A percentile compares a stretch with the other conserved stretches of the same genome.
Conservation (phyloP, 2,888 invertebrate species). For the Phortica okadai region DNA sequence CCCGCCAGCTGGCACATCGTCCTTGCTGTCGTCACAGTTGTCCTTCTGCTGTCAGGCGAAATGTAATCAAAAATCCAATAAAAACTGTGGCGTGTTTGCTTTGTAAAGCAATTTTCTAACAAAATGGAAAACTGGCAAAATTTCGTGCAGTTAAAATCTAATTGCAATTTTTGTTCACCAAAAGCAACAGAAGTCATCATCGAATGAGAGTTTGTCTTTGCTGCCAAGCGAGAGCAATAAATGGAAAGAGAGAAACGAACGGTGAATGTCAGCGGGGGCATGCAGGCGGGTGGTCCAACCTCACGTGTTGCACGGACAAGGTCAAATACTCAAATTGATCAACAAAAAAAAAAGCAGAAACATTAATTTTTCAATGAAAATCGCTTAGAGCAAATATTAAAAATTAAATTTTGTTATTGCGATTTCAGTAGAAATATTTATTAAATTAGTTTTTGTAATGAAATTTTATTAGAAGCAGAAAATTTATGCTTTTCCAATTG, state of each 20-base stretch:
- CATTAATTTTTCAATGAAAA: background rate
- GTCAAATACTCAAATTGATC: conserved; percentile 22
- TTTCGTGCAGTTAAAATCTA: conserved; percentile 50
- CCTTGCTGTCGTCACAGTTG: background rate
- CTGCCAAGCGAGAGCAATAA: too few relatives aligned
- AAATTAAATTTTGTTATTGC: too few relatives aligned
- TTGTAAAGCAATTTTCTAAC: conserved; percentile 37
- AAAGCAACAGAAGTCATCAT: conserved; percentile 5
- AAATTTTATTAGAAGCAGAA: too few relatives aligned
- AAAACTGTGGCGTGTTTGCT: conserved; percentile 46
- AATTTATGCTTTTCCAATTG: too few relatives aligned
- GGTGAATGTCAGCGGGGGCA: too few relatives aligned
- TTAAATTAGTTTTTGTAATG: too few relatives aligned
- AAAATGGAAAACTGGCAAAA: conserved; percentile 39
- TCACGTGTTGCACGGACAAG: conserved; percentile 22
- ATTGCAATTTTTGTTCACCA: conserved; percentile 51
- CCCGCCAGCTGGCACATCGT: too few relatives aligned
- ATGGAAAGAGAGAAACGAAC: background rate
- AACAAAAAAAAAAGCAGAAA: background rate
- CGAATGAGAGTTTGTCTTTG: background rate
- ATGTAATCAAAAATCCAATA: conserved; percentile 65
- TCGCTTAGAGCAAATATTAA: too few relatives aligned
- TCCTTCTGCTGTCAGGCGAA: conserved; percentile 35
- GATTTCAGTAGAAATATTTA: too few relatives aligned
- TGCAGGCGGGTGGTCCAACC: conserved; percentile 15